A percentile compares a stretch with the other conserved stretches of the same genome.
phyloP scores from a whole-genome alignment of 1,140 invertebrate species.

The Drosophila neocordata region DNA sequence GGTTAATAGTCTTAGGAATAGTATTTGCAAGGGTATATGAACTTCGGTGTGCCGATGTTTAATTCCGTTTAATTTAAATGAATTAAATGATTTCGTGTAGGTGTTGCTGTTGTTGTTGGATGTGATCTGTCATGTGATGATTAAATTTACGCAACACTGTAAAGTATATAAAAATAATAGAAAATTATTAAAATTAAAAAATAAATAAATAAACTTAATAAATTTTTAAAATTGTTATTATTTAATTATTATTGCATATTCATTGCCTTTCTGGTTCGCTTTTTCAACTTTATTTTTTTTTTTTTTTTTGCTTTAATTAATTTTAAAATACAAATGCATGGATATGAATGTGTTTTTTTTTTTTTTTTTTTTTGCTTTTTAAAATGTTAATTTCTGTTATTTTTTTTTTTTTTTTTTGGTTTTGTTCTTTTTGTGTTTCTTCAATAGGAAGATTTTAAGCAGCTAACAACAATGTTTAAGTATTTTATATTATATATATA shows the following conservation, averaged over 20 bases:
- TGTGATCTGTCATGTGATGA: conserved; percentile 55
- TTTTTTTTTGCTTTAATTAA: conserved; percentile 9
- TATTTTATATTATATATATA: conserved; percentile 25
- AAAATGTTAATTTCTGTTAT: conserved; percentile 3
- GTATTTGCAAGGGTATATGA: neutral
- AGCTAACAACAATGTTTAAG: conserved; percentile 71
- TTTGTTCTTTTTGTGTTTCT: conserved; percentile 54
- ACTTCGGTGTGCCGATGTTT: neutral
- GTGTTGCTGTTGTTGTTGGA: neutral
- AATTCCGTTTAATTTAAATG: conserved; percentile 1
- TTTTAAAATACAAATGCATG: conserved; percentile 47
- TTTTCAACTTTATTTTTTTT: neutral
- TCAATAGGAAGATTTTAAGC: conserved; percentile 78
- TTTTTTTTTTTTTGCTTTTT: conserved; percentile 15
- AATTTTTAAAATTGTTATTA: conserved; percentile 14
- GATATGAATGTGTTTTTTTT: conserved; percentile 52
- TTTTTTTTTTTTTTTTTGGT: conserved; percentile 16
- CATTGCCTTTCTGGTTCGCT: conserved; percentile 11
- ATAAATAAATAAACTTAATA: conserved; percentile 18
- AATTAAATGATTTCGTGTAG: conserved; percentile 48
- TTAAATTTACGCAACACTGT: conserved; percentile 61
- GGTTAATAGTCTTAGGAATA: too few relatives aligned
- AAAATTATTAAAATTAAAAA: conserved; percentile 44
- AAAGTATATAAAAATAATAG: conserved; percentile 30
- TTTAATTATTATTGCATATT: conserved; percentile 7